Evolutionary conservation across 2,797 vertebrate genomes (phyloP), one percentile per base, ranked within the genome.

Genomic region (Microchirus variegatus): DNA sequence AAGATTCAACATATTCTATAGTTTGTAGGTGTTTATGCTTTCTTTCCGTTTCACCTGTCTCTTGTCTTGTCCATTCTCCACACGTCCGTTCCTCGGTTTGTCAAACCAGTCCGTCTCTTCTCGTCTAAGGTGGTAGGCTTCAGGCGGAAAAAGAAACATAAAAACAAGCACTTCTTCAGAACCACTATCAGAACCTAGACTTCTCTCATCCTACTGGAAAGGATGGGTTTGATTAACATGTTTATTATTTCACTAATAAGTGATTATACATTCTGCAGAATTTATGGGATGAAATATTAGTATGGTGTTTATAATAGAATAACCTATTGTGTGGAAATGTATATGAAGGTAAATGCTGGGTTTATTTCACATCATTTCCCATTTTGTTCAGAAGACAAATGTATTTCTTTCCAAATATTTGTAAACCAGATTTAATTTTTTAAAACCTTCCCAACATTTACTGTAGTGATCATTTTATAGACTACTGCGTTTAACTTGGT

Each of bases 51-150:
- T 96, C 93, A 87, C 96, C 96, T 97, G 93, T 92, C 95, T 96
- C 86, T 94, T 92, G 65, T 99, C 93, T 42, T 94, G 95, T 81
- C 94, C 95, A 2, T 96, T 96, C 65, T 96, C 95, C 76, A 93
- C 75, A 53, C 94, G 94, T 59, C 94, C 94, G 9, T 99, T 97
- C 67, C 95, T 93, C 67, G 97, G 97, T 87, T 98, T 97, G 88
- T 99, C 96, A 90, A 97, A 99, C 98, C 98, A 99, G 91, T 99
- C 97, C 4, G 96, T 97, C 90, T 99, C 97, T 67, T 99, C 97
- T 66, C 90, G 95, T 62, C 95, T 95, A 48, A 99, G 94, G 66
- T 99, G 97, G 82, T 99, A 99, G 48, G 96, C 98, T 99, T 96
- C 84, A 67, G 86, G 91, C 85, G 95, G 80, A 93, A 94, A 95